Evolutionary conservation across 1,140 invertebrate species (phyloP).

Genomic region (Megathymus violae): DNA sequence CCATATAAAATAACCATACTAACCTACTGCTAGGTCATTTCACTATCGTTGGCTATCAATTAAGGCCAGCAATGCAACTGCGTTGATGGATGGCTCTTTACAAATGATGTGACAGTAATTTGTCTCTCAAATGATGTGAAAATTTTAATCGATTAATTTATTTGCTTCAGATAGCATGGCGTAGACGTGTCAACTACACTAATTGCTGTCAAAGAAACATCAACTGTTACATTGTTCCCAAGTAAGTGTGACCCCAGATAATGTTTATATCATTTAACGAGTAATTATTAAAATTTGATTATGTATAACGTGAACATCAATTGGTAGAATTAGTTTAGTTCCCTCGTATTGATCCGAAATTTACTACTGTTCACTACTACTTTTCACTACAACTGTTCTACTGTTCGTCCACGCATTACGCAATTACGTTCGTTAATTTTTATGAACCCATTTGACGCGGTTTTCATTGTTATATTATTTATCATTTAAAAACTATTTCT

Average conservation of each 20-base stretch:
- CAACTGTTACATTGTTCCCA: slow-evolving; percentile 39
- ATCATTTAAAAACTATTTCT: too few species aligned
- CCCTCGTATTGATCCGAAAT: too few species aligned
- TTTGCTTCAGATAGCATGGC: slow-evolving; percentile 67
- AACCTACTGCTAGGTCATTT: not conserved
- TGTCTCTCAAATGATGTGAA: slow-evolving; percentile 34
- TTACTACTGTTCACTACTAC: too few species aligned
- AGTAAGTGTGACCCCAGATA: slow-evolving; percentile 41
- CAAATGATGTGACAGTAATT: slow-evolving; percentile 25
- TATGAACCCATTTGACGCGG: too few species aligned
- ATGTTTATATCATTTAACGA: slow-evolving; percentile 8
- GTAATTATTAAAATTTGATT: too few species aligned
- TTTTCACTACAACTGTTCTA: too few species aligned
- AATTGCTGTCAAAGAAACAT: slow-evolving; percentile 43
- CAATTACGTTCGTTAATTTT: too few species aligned
- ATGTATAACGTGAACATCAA: too few species aligned
- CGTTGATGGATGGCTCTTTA: slow-evolving; percentile 44
- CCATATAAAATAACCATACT: not conserved
- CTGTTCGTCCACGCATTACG: too few species aligned
- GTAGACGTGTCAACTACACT: slow-evolving; percentile 50
- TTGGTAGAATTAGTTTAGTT: too few species aligned
- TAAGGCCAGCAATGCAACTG: slow-evolving; percentile 41
- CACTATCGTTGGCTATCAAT: slow-evolving; percentile 38
- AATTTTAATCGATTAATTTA: slow-evolving; percentile 38
- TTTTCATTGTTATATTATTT: too few species aligned